Percentiles rank a stretch among this genome's conserved stretches.
Evolutionary conservation across 2,797 vertebrate species (phyloP).

Genomic region (Zenarchopterus dispar): DNA sequence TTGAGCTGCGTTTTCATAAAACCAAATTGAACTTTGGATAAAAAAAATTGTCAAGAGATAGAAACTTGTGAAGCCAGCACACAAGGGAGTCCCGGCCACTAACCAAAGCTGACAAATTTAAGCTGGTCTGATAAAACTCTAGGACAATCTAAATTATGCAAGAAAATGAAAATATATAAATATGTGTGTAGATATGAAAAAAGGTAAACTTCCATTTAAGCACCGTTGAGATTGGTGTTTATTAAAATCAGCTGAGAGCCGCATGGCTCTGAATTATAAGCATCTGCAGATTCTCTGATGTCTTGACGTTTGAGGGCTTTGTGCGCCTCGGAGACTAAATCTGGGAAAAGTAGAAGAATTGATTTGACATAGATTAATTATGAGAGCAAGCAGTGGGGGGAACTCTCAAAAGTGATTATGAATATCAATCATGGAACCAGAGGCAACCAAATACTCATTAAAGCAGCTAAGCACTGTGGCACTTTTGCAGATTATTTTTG

Average conservation of each 20-base stretch:
- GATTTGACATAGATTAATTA: not conserved
- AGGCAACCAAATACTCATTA: not conserved
- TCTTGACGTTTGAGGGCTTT: not conserved
- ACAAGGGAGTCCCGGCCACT: not conserved
- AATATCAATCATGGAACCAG: not conserved
- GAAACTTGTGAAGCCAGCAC: not conserved
- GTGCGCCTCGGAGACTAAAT: not conserved
- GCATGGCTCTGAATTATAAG: not conserved
- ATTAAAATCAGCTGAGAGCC: not conserved
- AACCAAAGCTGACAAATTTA: not conserved
- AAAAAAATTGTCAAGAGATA: not conserved
- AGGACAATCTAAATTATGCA: not conserved
- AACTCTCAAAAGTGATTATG: not conserved
- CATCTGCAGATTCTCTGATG: not conserved
- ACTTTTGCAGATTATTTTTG: not conserved
- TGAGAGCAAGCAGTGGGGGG: not conserved
- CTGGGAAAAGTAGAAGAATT: not conserved
- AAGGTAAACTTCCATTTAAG: not conserved
- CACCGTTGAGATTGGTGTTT: not conserved
- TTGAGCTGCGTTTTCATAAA: not conserved
- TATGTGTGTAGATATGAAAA: too few relatives aligned
- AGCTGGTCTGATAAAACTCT: too few relatives aligned
- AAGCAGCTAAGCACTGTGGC: not conserved
- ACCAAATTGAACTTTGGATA: not conserved
- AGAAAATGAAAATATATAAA: not conserved